Evolutionary conservation across 2,113 vertebrate genomes (phyloP), one percentile per base, ranked within the genome.

Genomic region (Syrmaticus mikado): DNA sequence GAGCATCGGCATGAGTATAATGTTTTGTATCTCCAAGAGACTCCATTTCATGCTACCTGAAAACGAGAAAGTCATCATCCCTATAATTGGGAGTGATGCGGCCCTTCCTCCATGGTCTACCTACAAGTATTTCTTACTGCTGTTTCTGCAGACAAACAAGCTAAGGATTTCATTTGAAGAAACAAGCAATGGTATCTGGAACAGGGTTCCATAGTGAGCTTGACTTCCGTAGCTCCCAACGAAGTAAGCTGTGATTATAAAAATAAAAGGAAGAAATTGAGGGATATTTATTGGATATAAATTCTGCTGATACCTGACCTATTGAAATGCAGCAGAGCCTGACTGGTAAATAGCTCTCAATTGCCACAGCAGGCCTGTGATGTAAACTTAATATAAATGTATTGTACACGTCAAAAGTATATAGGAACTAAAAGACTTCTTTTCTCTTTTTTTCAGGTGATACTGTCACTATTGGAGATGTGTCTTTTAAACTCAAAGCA

Each of bases 381-480:
- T 85, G 73, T 87, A 38, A 71, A 70, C 40, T 55, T 60, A 58
- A 38, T 65, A 21, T 22, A 46, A 78, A 32, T 13, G 30, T 14
- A 21, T 73, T 19, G 52, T 25, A 32, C 17, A 43, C 15, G 83
- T 65, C 0, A 28, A 24, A 82, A 70, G 14, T 46, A 18, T 89
- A 11, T 68, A 46, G 61, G 25, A 87, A 89, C 36, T 92, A 45
- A 94, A 88, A 66, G 2, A 40, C 20, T 50, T 82, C 5, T 95
- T 94, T 73, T 90, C 65, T 67, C 13, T 94, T 36, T 36, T 15
- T 36, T 25, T 61, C 53, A 99, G 99, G 98, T 93, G 98, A 98
- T 95, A 98, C 97, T n/a, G 96, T 99, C 93, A 99, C 95, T 90
- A 99, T 99, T n/a, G 99, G 99, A 66, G 99, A 99, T 71, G 97